Base-by-base conservation (phyloP, 2,888 invertebrate species). In the Lycaena phlaeas region DNA sequence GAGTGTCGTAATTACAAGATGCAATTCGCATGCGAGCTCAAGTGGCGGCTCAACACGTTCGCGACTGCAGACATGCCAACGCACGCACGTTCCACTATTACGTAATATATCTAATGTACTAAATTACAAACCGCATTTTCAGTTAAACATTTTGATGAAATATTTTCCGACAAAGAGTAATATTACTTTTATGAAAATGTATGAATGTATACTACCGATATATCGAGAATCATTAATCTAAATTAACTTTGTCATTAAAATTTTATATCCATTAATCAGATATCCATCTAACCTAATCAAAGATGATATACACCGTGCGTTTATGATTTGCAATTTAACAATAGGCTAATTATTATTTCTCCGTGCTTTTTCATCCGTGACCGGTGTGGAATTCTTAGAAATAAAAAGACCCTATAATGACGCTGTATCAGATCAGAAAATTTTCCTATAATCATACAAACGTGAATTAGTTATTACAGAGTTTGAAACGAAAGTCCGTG, bases 1-100 rank as follows among this genome's bases (percentile, higher is more conserved):
- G 61, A 59, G 52, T 36, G 61, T 61, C 61, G 68, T 78, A 76
- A 79, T 79, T 79, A 76, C 68, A 71, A 75, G 78, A 78, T 70
- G 71, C 66, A 59, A 70, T 66, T 68, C 69, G 68, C 71, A 70
- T 70, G 65, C 66, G 61, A 65, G 59, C 69, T 68, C 68, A 71
- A n/a, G n/a, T 70, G 67, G 67, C 50, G 54, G 54, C 18, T 31
- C 53, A 53, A 61, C 64, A 59, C 56, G 59, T 61, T 57, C 52
- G 42, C 51, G 45, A 51, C 39, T 51, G 48, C 51, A 54, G 54
- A 46, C 64, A 61, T 56, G 63, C 59, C 61, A 61, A 59, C 53
- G 61, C 67, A 14, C 11, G 25, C 38, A 25, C 30, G 39, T 25
- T 53, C 42, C 44, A 22, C 22, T 22, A 22, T 22, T 22, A 22